A percentile compares a stretch with the other conserved stretches of the same genome.
Conservation (phyloP, 2,797 vertebrate genomes). For the Gymnoscopelus braueri region DNA sequence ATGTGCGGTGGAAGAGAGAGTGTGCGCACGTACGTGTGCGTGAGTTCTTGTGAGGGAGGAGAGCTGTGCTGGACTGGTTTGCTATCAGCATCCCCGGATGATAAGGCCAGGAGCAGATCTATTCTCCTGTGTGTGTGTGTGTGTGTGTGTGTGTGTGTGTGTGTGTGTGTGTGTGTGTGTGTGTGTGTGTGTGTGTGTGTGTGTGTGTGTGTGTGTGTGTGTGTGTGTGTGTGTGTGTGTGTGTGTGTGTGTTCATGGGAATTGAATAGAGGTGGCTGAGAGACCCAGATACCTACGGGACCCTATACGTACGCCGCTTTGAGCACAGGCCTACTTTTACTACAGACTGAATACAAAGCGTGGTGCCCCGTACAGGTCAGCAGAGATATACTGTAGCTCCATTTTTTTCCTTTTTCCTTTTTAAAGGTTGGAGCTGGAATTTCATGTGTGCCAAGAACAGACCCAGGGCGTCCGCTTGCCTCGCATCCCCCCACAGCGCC, state of each 20-base stretch:
- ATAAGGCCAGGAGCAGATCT: conserved; percentile 60
- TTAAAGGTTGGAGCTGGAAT: conserved; percentile 23
- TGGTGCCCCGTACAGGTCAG: conserved; percentile 36
- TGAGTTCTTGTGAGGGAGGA: conserved; percentile 13
- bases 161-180: conserved; percentile 58
- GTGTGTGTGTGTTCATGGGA: conserved; percentile 58
- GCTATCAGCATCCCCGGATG: conserved; percentile 38
- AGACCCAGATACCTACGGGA: conserved; percentile 48
- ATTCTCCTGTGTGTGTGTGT: conserved; percentile 58
- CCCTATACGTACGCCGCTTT: conserved; percentile 27
- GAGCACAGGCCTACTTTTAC: conserved; percentile 45
- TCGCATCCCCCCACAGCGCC: neutral
- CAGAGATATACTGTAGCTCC: conserved; percentile 14
- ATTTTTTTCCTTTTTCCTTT: conserved; percentile 12
- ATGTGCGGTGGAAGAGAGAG: neutral
- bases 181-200: conserved; percentile 58
- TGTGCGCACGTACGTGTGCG: no score
- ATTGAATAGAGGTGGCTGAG: conserved; percentile 56
- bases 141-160: conserved; percentile 58
- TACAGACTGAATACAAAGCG: conserved; percentile 50
- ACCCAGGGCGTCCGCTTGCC: no score
- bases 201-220: conserved; percentile 58
- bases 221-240: conserved; percentile 58
- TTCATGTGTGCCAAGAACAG: conserved; percentile 1
- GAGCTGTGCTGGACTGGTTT: conserved; percentile 43